A percentile compares a stretch with the other conserved stretches of the same genome.
Conservation (phyloP, 1,140 invertebrate genomes). For the Drosophila nigrodunni region DNA sequence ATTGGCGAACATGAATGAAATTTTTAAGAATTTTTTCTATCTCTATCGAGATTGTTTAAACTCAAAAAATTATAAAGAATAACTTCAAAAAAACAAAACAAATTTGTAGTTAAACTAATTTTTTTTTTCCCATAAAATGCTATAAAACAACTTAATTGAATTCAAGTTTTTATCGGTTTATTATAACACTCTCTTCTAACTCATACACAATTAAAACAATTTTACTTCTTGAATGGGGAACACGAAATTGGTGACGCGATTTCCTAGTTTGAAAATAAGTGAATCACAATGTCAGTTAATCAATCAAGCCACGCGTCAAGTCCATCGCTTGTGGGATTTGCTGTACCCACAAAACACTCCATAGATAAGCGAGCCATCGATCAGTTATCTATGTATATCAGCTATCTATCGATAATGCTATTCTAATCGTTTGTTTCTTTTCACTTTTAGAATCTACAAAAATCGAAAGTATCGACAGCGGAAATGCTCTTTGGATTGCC, state of each 20-base stretch:
- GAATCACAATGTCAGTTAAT: constrained; percentile 18
- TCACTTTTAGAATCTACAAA: constrained; percentile 88
- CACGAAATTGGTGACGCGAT: not conserved
- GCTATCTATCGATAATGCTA: constrained; percentile 14
- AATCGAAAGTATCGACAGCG: constrained; percentile 92
- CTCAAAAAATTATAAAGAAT: no score
- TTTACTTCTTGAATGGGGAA: not conserved
- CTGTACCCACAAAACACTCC: constrained; percentile 1
- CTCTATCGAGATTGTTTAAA: no score
- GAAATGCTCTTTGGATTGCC: constrained; percentile 97
- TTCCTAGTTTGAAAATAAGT: not conserved
- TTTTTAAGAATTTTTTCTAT: no score
- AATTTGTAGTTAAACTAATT: no score
- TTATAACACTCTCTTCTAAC: no score
- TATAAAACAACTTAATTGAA: no score
- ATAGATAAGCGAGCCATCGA: constrained; percentile 23
- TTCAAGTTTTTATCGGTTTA: no score
- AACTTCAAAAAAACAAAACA: no score
- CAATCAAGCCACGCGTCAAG: constrained; percentile 6
- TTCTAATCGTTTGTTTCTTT: constrained; percentile 12
- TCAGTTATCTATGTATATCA: constrained; percentile 28
- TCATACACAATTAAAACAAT: not conserved
- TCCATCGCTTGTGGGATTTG: constrained; percentile 3
- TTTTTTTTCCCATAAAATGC: no score
- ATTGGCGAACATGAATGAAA: no score